Conservation (phyloP, 2,113 vertebrate species). For the Psittacula cyanocephala region DNA sequence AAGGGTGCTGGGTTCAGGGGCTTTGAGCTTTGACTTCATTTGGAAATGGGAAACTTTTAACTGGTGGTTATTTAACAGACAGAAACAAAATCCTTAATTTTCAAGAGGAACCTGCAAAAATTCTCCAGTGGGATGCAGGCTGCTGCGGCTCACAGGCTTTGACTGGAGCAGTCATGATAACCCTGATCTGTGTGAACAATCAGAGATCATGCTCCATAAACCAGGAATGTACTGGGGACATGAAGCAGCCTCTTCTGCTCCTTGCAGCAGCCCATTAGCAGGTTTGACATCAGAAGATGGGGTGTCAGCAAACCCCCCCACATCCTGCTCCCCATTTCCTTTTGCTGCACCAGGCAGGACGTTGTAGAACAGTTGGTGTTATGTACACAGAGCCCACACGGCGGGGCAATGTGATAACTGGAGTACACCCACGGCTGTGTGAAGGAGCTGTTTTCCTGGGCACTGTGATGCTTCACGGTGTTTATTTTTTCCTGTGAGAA, state of each 20-base stretch:
- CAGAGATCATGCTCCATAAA: not conserved
- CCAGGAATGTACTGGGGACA: not conserved
- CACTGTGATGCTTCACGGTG: not conserved
- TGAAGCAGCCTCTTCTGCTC: not conserved
- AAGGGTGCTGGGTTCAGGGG: not conserved
- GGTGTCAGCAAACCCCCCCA: not conserved
- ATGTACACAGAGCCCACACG: not conserved
- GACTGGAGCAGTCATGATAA: not conserved
- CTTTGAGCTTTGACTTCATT: not conserved
- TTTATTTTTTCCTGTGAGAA: not conserved
- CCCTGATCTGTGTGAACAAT: not conserved
- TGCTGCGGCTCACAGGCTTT: not conserved
- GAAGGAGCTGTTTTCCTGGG: not conserved
- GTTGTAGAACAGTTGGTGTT: not conserved
- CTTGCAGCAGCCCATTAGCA: not conserved
- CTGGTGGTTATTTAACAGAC: not conserved
- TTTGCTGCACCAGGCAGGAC: rapidly evolving
- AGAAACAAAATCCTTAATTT: not conserved
- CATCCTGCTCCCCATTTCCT: not conserved
- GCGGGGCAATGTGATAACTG: not conserved
- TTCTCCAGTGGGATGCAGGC: not conserved
- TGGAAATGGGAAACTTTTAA: not conserved
- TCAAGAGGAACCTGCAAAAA: not conserved
- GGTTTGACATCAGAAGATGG: not conserved
- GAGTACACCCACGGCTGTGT: not conserved